phyloP scores from a whole-genome alignment of 2,797 vertebrate species.

The Dryobates pubescens region DNA sequence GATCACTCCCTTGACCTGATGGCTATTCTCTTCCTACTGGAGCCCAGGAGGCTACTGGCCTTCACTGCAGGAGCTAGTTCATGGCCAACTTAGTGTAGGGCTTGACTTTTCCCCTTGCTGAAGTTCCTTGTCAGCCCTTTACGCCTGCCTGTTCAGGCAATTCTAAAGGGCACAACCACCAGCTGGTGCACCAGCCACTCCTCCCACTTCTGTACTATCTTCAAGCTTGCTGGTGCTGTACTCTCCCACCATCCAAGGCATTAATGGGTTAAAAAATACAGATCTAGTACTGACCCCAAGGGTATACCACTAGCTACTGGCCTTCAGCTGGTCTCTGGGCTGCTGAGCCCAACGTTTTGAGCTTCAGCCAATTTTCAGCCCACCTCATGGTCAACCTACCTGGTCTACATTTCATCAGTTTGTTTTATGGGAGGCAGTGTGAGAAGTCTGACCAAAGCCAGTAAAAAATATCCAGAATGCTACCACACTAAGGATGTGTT shows the following conservation, averaged over 20 bases:
- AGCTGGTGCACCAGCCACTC: too few relatives aligned
- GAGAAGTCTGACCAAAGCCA: background rate
- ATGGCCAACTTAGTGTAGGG: background rate
- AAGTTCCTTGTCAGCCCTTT: background rate
- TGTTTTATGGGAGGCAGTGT: background rate
- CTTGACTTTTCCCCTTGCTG: background rate
- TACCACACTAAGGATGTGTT: accelerated
- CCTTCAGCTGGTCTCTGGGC: background rate
- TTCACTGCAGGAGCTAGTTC: background rate
- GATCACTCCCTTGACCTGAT: background rate
- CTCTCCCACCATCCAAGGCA: background rate
- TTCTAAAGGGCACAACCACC: background rate
- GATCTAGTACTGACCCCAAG: background rate
- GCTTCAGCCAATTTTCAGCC: background rate
- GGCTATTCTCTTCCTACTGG: background rate
- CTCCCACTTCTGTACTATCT: too few relatives aligned
- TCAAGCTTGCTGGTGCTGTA: background rate
- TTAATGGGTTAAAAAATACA: background rate
- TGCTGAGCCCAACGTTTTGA: background rate
- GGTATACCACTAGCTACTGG: background rate
- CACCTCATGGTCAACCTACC: background rate
- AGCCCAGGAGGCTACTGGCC: background rate
- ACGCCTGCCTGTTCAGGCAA: background rate
- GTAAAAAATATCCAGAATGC: background rate
- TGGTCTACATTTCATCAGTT: background rate